These are phyloP conservation scores for Colletes latitarsis DNA, from an alignment of 1,140 invertebrate genomes.

Conservation along the genomic window DNA sequence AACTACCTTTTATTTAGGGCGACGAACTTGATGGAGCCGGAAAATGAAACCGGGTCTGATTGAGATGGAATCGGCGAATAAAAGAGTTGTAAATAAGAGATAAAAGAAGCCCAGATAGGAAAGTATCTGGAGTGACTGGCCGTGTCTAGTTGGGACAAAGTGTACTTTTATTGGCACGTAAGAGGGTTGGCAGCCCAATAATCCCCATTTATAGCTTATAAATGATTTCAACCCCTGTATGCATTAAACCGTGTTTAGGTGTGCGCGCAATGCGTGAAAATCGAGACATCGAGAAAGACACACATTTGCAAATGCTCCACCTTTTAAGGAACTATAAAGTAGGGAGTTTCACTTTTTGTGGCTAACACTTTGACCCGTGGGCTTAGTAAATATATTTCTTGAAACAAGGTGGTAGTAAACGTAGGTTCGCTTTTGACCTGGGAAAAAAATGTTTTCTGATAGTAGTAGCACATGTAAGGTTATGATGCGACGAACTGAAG, in stretches of 20 bases:
- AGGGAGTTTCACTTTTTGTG: slow-evolving; percentile 50
- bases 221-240: slow-evolving; percentile 80
- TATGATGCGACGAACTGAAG: too few species aligned
- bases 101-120: slow-evolving; percentile 74
- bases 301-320: slow-evolving; percentile 52
- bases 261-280: slow-evolving; percentile 32
- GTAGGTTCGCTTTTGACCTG: background rate
- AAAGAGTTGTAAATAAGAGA: slow-evolving; percentile 82
- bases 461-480: too few species aligned
- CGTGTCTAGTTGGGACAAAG: slow-evolving; percentile 76
- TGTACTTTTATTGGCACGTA: slow-evolving; percentile 79
- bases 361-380: slow-evolving; percentile 1
- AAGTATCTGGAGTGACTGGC: slow-evolving; percentile 73
- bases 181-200: slow-evolving; percentile 73
- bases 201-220: slow-evolving; percentile 81
- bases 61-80: slow-evolving; percentile 81
- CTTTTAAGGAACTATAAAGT: slow-evolving; percentile 77
- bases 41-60: slow-evolving; percentile 69
- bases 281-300: slow-evolving; percentile 19
- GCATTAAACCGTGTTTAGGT: slow-evolving; percentile 73
- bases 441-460: background rate
- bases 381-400: background rate
- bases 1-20: slow-evolving; percentile 45
- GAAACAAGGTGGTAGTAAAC: slow-evolving; percentile 13
- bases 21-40: slow-evolving; percentile 24